Evolutionary conservation across 2,113 vertebrate species (phyloP).

Genomic region (Hemibagrus wyckioides): DNA sequence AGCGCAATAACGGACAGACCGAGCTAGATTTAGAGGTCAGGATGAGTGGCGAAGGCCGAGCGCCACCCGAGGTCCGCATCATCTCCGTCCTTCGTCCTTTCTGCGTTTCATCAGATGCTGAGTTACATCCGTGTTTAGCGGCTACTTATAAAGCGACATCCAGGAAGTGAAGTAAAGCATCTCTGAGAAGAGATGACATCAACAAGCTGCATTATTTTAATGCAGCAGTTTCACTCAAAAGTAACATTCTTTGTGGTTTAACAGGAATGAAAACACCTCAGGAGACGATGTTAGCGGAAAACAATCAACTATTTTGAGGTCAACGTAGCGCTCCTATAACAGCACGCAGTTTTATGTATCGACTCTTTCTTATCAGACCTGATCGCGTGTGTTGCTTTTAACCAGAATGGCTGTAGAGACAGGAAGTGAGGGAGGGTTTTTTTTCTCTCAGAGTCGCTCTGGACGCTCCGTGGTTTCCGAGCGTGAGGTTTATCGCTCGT

Average conservation of each 20-base stretch:
- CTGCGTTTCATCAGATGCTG: neutral
- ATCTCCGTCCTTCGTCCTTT: conserved; percentile 26
- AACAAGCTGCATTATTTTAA: neutral
- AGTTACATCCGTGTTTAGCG: neutral
- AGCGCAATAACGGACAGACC: conserved; percentile 59
- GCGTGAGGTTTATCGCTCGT: conserved; percentile 63
- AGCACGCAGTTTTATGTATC: neutral
- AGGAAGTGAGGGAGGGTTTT: neutral
- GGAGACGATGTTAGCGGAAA: neutral
- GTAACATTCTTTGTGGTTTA: neutral
- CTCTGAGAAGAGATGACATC: neutral
- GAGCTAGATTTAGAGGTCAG: conserved; percentile 55
- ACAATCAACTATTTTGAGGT: too few relatives aligned
- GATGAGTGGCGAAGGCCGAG: conserved; percentile 31
- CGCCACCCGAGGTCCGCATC: conserved; percentile 4
- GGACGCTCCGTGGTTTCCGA: conserved; percentile 31
- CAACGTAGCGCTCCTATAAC: neutral
- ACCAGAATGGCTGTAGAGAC: neutral
- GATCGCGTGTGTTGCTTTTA: neutral
- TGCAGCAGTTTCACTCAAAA: neutral
- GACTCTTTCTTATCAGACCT: neutral
- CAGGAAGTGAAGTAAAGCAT: neutral
- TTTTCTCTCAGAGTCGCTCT: neutral
- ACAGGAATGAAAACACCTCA: neutral
- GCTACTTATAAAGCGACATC: neutral